phyloP scores from a whole-genome alignment of 2,888 invertebrate species.

The Amiota mariae region DNA sequence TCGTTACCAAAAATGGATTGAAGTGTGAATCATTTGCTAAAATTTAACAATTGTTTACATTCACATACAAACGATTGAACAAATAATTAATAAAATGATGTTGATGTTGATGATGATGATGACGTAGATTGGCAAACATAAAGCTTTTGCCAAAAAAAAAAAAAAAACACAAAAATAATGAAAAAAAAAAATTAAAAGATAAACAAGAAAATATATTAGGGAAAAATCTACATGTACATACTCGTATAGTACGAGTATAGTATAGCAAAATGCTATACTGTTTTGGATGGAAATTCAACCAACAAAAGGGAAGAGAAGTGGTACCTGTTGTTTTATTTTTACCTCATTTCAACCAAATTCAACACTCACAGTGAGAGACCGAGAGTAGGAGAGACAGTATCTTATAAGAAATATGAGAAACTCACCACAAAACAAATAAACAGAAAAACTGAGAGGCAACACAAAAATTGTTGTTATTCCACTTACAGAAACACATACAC shows the following conservation, averaged over 20 bases:
- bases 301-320: constrained; percentile 3
- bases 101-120: constrained; percentile 56
- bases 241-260: too few species aligned
- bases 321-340: constrained; percentile 65
- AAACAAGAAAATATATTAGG: constrained; percentile 16
- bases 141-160: constrained; percentile 50
- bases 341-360: constrained; percentile 36
- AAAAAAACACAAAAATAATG: constrained; percentile 28
- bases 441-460: not conserved
- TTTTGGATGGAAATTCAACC: constrained; percentile 38
- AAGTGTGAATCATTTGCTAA: constrained; percentile 63
- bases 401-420: constrained; percentile 38
- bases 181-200: too few species aligned
- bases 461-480: constrained; percentile 2
- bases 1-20: constrained; percentile 57
- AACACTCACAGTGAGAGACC: not conserved
- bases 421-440: constrained; percentile 43
- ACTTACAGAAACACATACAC: constrained; percentile 29
- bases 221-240: constrained; percentile 5
- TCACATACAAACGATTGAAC: constrained; percentile 31
- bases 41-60: constrained; percentile 54
- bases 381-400: constrained; percentile 27
- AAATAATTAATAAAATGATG: constrained; percentile 16
- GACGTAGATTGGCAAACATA: constrained; percentile 65
- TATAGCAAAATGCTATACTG: not conserved